Conservation (phyloP, 2,797 vertebrate species). For the Setipinna tenuifilis region DNA sequence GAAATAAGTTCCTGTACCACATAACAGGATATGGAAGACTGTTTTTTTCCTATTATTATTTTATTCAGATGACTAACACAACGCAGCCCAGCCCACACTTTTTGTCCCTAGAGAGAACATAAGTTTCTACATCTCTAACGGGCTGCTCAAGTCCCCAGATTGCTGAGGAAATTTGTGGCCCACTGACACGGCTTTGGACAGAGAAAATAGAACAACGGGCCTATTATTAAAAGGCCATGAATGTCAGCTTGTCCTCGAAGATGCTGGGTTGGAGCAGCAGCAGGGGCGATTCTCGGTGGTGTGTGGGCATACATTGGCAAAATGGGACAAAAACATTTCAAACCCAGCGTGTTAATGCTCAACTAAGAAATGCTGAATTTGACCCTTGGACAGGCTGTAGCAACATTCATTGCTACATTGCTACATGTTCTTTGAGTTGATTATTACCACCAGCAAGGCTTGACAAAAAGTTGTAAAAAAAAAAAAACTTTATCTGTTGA, state of each 20-base stretch:
- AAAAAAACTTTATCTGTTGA: not conserved
- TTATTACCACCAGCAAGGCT: not conserved
- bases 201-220: not conserved
- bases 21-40: not conserved
- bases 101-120: not conserved
- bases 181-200: not conserved
- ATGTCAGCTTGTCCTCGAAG: not conserved
- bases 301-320: not conserved
- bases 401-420: not conserved
- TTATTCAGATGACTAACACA: not conserved
- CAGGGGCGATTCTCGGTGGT: not conserved
- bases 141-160: not conserved
- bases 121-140: not conserved
- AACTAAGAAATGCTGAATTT: not conserved
- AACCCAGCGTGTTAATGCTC: not conserved
- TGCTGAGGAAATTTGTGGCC: not conserved
- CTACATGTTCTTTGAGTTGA: not conserved
- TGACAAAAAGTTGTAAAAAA: not conserved
- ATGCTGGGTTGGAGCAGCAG: not conserved
- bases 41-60: not conserved
- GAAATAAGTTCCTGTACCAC: not conserved
- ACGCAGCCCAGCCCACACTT: not conserved
- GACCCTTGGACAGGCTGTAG: not conserved
- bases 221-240: constrained; percentile 1
- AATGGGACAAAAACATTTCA: not conserved